A percentile compares a stretch with the other conserved stretches of the same genome.
Conservation (phyloP, 2,797 vertebrate species). For the Dermochelys coriacea region DNA sequence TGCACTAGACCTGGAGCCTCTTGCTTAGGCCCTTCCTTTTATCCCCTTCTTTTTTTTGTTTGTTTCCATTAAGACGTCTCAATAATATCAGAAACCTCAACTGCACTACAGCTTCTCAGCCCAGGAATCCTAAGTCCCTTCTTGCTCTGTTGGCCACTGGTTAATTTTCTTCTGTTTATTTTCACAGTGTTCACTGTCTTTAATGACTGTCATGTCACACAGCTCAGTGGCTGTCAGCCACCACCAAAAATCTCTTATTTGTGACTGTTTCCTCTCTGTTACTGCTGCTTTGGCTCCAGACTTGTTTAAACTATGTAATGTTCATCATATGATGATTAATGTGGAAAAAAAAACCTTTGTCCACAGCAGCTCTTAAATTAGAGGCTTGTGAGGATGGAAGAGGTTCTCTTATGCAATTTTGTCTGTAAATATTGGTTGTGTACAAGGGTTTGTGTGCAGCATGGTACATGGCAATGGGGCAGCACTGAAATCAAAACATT, state of each 20-base stretch:
- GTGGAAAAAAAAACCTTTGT: background rate
- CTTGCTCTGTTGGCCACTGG: background rate
- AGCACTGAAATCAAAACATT: background rate
- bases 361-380: background rate
- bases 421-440: background rate
- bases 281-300: background rate
- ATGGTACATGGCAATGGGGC: fast-evolving
- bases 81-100: conserved; percentile 45
- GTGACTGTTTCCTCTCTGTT: background rate
- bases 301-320: conserved; percentile 7
- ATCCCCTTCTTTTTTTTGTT: conserved; percentile 8
- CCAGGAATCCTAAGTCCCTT: background rate
- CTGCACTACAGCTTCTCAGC: conserved; percentile 41
- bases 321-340: background rate
- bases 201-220: conserved; percentile 1
- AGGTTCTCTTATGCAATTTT: background rate
- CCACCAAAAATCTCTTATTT: background rate
- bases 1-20: background rate
- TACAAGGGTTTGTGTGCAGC: background rate
- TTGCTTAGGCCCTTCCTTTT: conserved; percentile 17
- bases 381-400: fast-evolving
- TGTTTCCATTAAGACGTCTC: conserved; percentile 27
- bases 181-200: conserved; percentile 2
- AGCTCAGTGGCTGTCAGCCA: background rate
- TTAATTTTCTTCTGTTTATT: background rate